Evolutionary conservation across 2,113 vertebrate genomes (phyloP).

Genomic region (Silurus asotus): DNA sequence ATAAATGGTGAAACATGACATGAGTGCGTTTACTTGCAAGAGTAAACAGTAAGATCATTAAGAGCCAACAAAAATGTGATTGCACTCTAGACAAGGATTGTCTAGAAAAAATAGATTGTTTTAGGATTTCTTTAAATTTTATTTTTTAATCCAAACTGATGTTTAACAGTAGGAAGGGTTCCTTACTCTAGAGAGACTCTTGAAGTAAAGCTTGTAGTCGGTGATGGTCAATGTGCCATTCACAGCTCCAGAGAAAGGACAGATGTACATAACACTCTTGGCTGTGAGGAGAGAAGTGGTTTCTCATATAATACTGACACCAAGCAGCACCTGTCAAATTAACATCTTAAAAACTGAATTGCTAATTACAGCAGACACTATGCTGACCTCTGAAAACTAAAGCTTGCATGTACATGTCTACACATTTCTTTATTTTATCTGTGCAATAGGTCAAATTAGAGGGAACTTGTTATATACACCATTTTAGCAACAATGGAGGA

Average conservation of each 20-base stretch:
- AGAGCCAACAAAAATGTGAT: too few relatives aligned
- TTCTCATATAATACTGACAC: background rate
- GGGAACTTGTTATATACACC: background rate
- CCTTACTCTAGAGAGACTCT: slow-evolving; percentile 83
- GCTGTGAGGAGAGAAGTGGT: slow-evolving; percentile 72
- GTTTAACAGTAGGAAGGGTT: background rate
- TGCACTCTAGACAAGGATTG: too few relatives aligned
- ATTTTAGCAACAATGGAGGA: too few relatives aligned
- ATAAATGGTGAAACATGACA: too few relatives aligned
- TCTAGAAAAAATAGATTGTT: background rate
- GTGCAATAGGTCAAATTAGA: background rate
- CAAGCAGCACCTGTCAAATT: background rate
- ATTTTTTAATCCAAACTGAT: background rate
- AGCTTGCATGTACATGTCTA: background rate
- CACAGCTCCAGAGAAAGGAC: slow-evolving; percentile 90
- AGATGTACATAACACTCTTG: slow-evolving; percentile 95
- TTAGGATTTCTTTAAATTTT: background rate
- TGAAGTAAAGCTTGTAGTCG: slow-evolving; percentile 94
- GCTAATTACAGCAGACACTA: too few relatives aligned
- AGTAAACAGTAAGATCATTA: too few relatives aligned
- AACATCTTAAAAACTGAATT: background rate
- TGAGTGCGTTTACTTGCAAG: too few relatives aligned
- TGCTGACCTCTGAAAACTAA: background rate
- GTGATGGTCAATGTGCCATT: slow-evolving; percentile 90
- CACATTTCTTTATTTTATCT: background rate